Evolutionary conservation across 2,888 invertebrate genomes (phyloP), one percentile per base, ranked within the genome.

Genomic region (Lasiommata megera): DNA sequence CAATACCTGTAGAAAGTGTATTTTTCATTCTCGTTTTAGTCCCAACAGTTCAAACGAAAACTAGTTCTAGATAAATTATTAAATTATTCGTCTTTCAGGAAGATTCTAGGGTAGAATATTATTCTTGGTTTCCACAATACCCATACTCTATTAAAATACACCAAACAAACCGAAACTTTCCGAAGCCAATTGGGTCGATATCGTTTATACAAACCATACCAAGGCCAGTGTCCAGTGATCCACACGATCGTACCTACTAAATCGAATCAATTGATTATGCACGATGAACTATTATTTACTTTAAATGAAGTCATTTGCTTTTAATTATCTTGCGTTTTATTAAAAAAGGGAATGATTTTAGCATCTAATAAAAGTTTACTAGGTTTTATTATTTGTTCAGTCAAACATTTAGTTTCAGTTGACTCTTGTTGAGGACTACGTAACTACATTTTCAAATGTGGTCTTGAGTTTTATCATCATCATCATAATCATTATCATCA

Each of bases 181-280:
- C 69, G 66, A 60, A 67, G 74, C 69, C 75, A 78, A 77, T 77
- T 74, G 71, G 73, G 66, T 69, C 69, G 72, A 76, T 75, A 75
- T 66, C 71, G 72, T 77, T 78, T 73, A 75, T 73, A 80, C 76
- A 78, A 73, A 67, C 70, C 70, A 69, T 73, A 78, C 67, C 79
- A 83, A 84, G 82, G 81, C 67, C 79, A 71, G 69, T 74, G 82
- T 80, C 68, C 79, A 71, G 71, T 74, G 69, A 75, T 70, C 74
- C 77, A 71, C 70, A 70, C 70, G 71, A 70, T 71, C 74, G 70
- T 71, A 70, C 69, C 67, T 62, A 59, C 63, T 63, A 60, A 62
- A 64, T 60, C 58, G 59, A 61, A 63, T 62, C 61, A 56, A 61
- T 67, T 65, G 63, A 66, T 63, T 60, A 61, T 63, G 64, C 59